Base-by-base conservation (phyloP, 2,888 invertebrate genomes). In the Blastobasis lacticolella region DNA sequence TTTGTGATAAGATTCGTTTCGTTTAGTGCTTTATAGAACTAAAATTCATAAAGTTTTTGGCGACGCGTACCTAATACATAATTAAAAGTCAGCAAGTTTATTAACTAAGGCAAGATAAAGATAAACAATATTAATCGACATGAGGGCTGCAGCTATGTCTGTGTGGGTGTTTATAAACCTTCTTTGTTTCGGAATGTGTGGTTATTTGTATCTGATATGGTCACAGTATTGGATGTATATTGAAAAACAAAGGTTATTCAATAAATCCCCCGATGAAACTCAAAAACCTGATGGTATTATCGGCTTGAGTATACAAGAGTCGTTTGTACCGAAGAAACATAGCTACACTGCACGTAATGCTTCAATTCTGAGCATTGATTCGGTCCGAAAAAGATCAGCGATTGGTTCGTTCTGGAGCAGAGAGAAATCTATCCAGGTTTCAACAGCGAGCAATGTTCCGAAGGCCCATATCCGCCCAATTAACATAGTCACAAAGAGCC, bases 101-200 rank as follows among this genome's bases (percentile, higher is more conserved):
- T 23, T 23, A 23, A 23, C 23, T 3, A 23, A 23, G 23, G 23
- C 23, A 2, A n/a, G n/a, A n/a, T n/a, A n/a, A n/a, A n/a, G n/a
- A 23, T 23, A 23, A 53, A 51, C 52, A 23, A 36, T 45, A 36
- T 23, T 52, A 81, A 69, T 10, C 38, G 41, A 46, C 5, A 92
- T 92, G 92, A 90, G 90, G 73, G 90, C 92, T 10, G 87, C 92
- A 9, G 92, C 91, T 4, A 90, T 92, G 65, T 90, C 92, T 42
- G 91, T 93, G 63, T 93, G 92, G 92, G 89, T 93, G 62, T 93
- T 93, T 69, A 90, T 93, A 58, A 92, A 93, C 73, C 84, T 93
- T 47, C 84, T 93, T 37, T 90, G 92, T 64, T 91, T 93, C 64
- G 93, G 93, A 8, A 92, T 93, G 91, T 91, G 92, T 61, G 92